These are phyloP conservation scores for Lanistes nyassanus DNA, from an alignment of 1,140 invertebrate species.

Conservation along the genomic window DNA sequence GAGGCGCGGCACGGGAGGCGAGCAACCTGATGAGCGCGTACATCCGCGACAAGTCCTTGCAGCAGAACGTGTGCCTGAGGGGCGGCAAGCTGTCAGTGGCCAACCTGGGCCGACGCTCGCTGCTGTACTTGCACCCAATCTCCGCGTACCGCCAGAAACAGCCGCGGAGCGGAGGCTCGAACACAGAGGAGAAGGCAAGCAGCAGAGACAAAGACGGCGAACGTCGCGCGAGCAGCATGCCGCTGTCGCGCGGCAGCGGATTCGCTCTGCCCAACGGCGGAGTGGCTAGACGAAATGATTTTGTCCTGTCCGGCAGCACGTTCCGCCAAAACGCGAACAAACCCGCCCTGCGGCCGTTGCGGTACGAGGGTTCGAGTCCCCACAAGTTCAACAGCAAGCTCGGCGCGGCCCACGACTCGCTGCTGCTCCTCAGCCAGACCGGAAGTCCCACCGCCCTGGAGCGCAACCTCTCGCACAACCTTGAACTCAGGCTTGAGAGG, in stretches of 20 bases:
- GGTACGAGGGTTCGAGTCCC: not conserved
- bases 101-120: conserved; percentile 16
- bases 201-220: not conserved
- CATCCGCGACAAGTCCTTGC: conserved; percentile 20
- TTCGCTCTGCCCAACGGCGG: not conserved
- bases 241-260: not conserved
- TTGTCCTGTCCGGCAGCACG: conserved; percentile 16
- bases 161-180: not conserved
- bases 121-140: conserved; percentile 25
- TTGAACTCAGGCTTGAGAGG: conserved; percentile 24
- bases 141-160: conserved; percentile 22
- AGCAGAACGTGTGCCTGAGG: conserved; percentile 12
- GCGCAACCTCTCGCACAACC: conserved; percentile 21
- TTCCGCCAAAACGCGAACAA: not conserved
- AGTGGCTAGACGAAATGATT: not conserved
- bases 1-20: not conserved
- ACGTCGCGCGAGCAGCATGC: not conserved
- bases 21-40: conserved; percentile 15
- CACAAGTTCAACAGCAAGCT: conserved; percentile 28
- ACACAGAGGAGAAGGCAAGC: too few species aligned
- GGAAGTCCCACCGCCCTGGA: conserved; percentile 28
- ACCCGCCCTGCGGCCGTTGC: conserved; percentile 1
- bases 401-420: conserved; percentile 29
- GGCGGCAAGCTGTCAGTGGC: conserved; percentile 16
- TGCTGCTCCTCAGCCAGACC: conserved; percentile 18